A percentile compares a stretch with the other conserved stretches of the same genome.
phyloP scores from a whole-genome alignment of 1,140 invertebrate species.

The Patella vulgata region DNA sequence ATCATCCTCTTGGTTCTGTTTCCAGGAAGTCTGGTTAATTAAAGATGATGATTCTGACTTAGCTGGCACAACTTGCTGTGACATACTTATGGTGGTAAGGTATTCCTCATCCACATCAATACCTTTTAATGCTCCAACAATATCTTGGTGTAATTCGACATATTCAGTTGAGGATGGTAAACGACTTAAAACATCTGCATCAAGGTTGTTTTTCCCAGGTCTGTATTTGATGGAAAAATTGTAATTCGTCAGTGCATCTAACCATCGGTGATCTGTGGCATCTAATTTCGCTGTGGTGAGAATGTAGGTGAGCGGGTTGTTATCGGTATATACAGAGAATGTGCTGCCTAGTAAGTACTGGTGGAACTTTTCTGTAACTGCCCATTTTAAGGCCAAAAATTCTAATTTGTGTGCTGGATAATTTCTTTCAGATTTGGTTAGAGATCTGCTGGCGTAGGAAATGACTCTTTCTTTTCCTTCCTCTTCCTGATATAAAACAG shows the following conservation, averaged over 20 bases:
- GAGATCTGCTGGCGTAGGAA: slow-evolving; percentile 22
- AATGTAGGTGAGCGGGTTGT: slow-evolving; percentile 27
- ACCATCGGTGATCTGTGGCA: slow-evolving; percentile 15
- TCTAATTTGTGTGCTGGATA: no score
- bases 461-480: slow-evolving; percentile 34
- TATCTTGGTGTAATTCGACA: no score
- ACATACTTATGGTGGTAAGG: no score
- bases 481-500: slow-evolving; percentile 46
- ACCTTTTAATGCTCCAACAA: no score
- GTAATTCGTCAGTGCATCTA: slow-evolving; percentile 10
- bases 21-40: not conserved
- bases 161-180: not conserved
- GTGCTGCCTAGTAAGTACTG: slow-evolving; percentile 8
- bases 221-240: slow-evolving; percentile 19
- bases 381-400: slow-evolving; percentile 18
- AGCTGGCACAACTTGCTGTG: no score
- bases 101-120: no score
- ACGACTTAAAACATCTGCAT: slow-evolving; percentile 19
- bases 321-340: slow-evolving; percentile 21
- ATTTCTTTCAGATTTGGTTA: slow-evolving; percentile 19
- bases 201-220: slow-evolving; percentile 22
- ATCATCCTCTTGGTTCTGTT: not conserved
- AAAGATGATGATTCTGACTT: no score
- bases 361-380: slow-evolving; percentile 10
- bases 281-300: slow-evolving; percentile 17